These are phyloP conservation scores for Branchinecta lynchi DNA, from an alignment of 1,140 invertebrate species.

Conservation along the genomic window DNA sequence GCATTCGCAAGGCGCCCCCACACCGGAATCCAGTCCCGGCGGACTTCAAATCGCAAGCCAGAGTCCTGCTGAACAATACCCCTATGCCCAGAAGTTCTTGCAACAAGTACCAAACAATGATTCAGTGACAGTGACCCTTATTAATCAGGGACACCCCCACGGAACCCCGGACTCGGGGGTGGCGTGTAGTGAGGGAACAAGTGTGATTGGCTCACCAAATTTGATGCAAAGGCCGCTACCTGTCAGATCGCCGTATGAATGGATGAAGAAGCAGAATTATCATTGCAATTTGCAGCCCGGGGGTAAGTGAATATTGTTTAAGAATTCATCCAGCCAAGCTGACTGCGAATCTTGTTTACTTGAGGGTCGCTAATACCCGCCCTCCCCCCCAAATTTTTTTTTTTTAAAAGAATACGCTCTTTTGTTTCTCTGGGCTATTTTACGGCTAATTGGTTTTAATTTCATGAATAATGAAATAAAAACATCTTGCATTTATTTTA, in stretches of 20 bases:
- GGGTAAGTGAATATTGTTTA: slow-evolving; percentile 39
- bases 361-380: too few relatives aligned
- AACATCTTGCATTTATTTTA: too few relatives aligned
- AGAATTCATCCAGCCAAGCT: too few relatives aligned
- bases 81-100: background rate
- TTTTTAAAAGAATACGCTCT: too few relatives aligned
- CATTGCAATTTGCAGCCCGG: slow-evolving; percentile 55
- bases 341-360: too few relatives aligned
- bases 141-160: slow-evolving; percentile 17
- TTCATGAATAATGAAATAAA: too few relatives aligned
- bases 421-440: too few relatives aligned
- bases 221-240: slow-evolving; percentile 38
- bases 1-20: background rate
- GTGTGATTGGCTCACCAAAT: slow-evolving; percentile 25
- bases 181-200: slow-evolving; percentile 26
- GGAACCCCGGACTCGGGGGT: slow-evolving; percentile 25
- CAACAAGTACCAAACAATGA: background rate
- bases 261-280: slow-evolving; percentile 75
- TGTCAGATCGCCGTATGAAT: slow-evolving; percentile 60
- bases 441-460: too few relatives aligned
- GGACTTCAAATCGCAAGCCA: background rate
- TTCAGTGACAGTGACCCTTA: background rate
- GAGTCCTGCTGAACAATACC: background rate
- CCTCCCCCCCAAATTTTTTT: too few relatives aligned
- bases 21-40: background rate